A percentile compares a stretch with the other conserved stretches of the same genome.
phyloP scores from a whole-genome alignment of 2,888 invertebrate species.

The Andrena chrysosceles region DNA sequence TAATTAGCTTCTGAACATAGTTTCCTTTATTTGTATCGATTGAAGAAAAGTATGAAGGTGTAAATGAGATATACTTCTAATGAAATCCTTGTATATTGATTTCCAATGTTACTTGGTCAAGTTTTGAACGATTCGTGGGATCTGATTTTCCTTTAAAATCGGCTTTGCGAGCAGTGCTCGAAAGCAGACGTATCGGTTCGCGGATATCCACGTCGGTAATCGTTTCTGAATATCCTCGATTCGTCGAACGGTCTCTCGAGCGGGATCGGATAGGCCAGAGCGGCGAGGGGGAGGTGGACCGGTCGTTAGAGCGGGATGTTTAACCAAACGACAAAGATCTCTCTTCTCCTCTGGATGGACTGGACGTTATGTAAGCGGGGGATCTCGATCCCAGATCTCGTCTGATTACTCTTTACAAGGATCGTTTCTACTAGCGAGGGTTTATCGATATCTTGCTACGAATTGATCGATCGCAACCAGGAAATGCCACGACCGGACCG shows the following conservation, averaged over 20 bases:
- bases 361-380: slow-evolving; percentile 76
- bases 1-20: too few relatives aligned
- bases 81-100: too few relatives aligned
- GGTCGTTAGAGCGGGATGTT: slow-evolving; percentile 70
- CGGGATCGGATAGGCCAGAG: slow-evolving; percentile 30
- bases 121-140: not conserved
- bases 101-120: not conserved
- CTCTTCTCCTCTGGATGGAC: slow-evolving; percentile 46
- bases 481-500: slow-evolving; percentile 60
- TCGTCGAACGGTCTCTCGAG: slow-evolving; percentile 48
- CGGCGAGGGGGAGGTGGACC: slow-evolving; percentile 47
- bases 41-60: too few relatives aligned
- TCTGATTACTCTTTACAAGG: slow-evolving; percentile 80
- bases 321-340: slow-evolving; percentile 70
- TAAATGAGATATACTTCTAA: too few relatives aligned
- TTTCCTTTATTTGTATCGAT: too few relatives aligned
- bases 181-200: not conserved
- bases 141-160: not conserved
- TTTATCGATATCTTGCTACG: slow-evolving; percentile 73
- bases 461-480: slow-evolving; percentile 68
- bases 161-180: not conserved
- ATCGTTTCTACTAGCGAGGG: slow-evolving; percentile 72
- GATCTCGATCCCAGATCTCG: slow-evolving; percentile 77
- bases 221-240: slow-evolving; percentile 45
- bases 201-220: slow-evolving; percentile 6